A percentile compares a stretch with the other conserved stretches of the same genome.
phyloP scores from a whole-genome alignment of 2,888 invertebrate species.

The Eustalomyia histrio region DNA sequence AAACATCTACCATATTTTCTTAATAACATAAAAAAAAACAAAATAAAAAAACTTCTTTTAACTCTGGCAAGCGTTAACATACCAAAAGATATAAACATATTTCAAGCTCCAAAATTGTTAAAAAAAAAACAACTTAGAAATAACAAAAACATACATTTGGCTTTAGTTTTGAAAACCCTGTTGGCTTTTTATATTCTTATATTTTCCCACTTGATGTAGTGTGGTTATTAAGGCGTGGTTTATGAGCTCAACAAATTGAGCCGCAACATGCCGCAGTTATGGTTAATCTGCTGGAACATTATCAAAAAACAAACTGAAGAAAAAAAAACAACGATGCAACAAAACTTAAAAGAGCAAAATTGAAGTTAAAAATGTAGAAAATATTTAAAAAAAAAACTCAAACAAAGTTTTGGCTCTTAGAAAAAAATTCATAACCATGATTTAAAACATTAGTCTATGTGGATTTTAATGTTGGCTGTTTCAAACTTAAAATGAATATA shows the following conservation, averaged over 20 bases:
- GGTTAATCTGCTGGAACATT: slow-evolving; percentile 67
- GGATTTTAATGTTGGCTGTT: slow-evolving; percentile 51
- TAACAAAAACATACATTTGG: slow-evolving; percentile 57
- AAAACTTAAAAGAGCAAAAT: slow-evolving; percentile 45
- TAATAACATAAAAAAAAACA: background rate
- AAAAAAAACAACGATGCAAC: slow-evolving; percentile 38
- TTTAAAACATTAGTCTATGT: slow-evolving; percentile 24
- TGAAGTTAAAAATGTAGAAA: slow-evolving; percentile 11
- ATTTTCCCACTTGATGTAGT: slow-evolving; percentile 18
- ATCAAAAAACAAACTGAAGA: slow-evolving; percentile 55
- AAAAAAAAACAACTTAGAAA: slow-evolving; percentile 24
- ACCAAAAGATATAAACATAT: background rate
- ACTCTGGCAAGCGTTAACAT: background rate
- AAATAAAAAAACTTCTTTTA: background rate
- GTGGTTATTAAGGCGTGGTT: slow-evolving; percentile 63
- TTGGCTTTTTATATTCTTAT: slow-evolving; percentile 22
- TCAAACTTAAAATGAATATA: slow-evolving; percentile 21
- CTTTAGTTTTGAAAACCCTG: slow-evolving; percentile 36
- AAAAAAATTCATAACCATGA: slow-evolving; percentile 11
- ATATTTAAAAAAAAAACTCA: slow-evolving; percentile 7
- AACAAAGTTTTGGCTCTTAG: slow-evolving; percentile 58
- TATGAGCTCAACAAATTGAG: slow-evolving; percentile 61
- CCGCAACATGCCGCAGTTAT: slow-evolving; percentile 64
- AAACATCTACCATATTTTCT: too few species aligned
- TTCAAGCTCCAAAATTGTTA: slow-evolving; percentile 3